These are phyloP conservation scores for Oligia strigilis DNA, from an alignment of 2,888 invertebrate genomes.

Conservation along the genomic window DNA sequence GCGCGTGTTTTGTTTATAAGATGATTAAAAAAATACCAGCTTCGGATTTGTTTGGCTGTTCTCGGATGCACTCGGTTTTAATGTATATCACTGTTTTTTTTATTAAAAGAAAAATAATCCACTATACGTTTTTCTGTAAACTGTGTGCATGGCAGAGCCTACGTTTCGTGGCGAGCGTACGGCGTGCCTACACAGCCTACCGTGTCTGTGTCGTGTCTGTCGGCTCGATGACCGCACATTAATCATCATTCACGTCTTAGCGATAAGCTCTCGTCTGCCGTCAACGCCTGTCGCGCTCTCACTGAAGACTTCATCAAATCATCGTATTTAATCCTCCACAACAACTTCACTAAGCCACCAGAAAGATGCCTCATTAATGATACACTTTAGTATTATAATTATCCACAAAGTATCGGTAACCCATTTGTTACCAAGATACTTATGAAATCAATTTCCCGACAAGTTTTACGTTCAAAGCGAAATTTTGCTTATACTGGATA, in stretches of 20 bases:
- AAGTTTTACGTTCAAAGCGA: conserved; percentile 67
- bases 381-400: conserved; percentile 54
- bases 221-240: conserved; percentile 63
- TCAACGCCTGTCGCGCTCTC: conserved; percentile 57
- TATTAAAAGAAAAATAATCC: neutral
- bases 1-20: no score
- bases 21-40: no score
- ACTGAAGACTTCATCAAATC: conserved; percentile 62
- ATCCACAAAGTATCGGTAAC: conserved; percentile 65
- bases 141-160: neutral
- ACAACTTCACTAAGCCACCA: conserved; percentile 27
- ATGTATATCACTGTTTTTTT: neutral
- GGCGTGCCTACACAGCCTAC: conserved; percentile 7
- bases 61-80: no score
- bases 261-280: conserved; percentile 67
- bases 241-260: conserved; percentile 66
- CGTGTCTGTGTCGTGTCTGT: conserved; percentile 19
- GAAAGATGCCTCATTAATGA: conserved; percentile 47
- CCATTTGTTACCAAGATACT: conserved; percentile 63
- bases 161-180: conserved; percentile 3
- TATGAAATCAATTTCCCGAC: conserved; percentile 65
- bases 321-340: conserved; percentile 44
- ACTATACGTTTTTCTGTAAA: neutral
- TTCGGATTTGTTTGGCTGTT: no score
- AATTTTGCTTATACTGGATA: conserved; percentile 66